Percentiles rank a stretch among this genome's conserved stretches.
Conservation (phyloP, 35 echinoderm and acorn worm genomes). For the Diadema setosum region DNA sequence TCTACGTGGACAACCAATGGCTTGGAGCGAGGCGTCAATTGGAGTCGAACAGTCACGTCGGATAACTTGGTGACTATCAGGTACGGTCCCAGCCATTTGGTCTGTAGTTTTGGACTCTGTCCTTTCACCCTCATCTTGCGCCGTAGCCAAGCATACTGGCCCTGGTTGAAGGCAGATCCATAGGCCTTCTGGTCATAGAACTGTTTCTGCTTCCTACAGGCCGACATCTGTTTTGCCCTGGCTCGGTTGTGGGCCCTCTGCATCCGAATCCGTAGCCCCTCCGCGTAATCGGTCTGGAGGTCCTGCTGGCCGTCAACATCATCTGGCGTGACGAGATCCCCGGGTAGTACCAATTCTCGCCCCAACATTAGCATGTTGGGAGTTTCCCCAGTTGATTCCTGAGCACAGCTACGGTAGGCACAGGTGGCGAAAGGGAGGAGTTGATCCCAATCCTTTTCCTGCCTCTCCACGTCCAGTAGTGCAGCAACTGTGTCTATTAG, state of each 20-base stretch:
- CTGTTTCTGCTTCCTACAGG: background rate
- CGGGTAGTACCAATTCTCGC: slow-evolving; percentile 1
- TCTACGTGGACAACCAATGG: slow-evolving; percentile 26
- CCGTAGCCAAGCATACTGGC: slow-evolving; percentile 32
- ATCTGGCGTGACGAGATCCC: background rate
- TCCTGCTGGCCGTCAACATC: background rate
- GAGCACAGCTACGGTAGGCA: slow-evolving; percentile 19
- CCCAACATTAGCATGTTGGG: slow-evolving; percentile 71
- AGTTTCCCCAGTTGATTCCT: slow-evolving; percentile 51
- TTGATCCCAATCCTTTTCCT: slow-evolving; percentile 58
- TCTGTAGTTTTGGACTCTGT: slow-evolving; percentile 46
- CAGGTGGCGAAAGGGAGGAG: slow-evolving; percentile 35
- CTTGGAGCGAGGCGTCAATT: background rate
- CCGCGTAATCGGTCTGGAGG: background rate
- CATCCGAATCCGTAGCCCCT: background rate
- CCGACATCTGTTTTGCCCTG: background rate
- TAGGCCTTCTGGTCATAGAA: slow-evolving; percentile 16
- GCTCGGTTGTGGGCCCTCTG: background rate
- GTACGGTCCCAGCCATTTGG: slow-evolving; percentile 53
- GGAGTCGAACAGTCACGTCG: slow-evolving; percentile 40
- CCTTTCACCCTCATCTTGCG: slow-evolving; percentile 22
- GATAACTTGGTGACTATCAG: background rate
- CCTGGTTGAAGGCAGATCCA: background rate
- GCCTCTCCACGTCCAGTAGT: background rate
- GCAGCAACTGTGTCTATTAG: background rate